Evolutionary conservation across 1,140 invertebrate species (phyloP).

Genomic region (Saccostrea cuccullata): DNA sequence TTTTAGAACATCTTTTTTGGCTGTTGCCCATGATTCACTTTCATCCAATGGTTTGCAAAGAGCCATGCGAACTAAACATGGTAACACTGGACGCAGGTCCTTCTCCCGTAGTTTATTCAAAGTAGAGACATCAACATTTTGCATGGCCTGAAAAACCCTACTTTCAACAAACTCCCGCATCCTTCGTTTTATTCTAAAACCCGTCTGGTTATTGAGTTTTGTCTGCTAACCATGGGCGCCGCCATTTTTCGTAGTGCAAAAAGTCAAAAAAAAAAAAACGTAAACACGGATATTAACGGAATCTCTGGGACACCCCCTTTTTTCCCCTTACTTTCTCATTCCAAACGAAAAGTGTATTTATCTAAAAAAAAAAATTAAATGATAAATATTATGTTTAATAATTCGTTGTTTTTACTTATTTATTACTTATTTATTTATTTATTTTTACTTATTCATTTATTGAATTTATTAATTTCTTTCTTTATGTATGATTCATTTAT

Average conservation of each 20-base stretch:
- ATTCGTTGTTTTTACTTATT: too few relatives aligned
- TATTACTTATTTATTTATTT: too few relatives aligned
- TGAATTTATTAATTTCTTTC: too few relatives aligned
- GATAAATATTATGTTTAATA: too few relatives aligned
- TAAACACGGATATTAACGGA: background rate
- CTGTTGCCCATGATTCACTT: conserved; percentile 89
- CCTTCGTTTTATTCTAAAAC: conserved; percentile 45
- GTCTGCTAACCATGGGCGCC: conserved; percentile 22
- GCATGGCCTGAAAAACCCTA: conserved; percentile 85
- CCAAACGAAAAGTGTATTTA: too few relatives aligned
- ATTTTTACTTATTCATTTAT: too few relatives aligned
- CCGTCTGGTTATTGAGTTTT: too few relatives aligned
- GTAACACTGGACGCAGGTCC: conserved; percentile 92
- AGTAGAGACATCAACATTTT: conserved; percentile 87
- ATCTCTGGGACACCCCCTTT: background rate
- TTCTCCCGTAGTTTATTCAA: conserved; percentile 84
- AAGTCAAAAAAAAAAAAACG: background rate
- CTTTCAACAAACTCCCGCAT: conserved; percentile 63
- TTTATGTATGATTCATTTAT: too few relatives aligned
- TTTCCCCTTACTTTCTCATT: background rate
- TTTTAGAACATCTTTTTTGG: conserved; percentile 91
- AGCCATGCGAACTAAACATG: conserved; percentile 94
- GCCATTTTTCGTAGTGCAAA: conserved; percentile 24
- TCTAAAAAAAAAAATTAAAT: too few relatives aligned
- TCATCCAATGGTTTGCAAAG: conserved; percentile 92